Conservation (phyloP, 2,888 invertebrate genomes). For the Pyrrhia umbra region DNA sequence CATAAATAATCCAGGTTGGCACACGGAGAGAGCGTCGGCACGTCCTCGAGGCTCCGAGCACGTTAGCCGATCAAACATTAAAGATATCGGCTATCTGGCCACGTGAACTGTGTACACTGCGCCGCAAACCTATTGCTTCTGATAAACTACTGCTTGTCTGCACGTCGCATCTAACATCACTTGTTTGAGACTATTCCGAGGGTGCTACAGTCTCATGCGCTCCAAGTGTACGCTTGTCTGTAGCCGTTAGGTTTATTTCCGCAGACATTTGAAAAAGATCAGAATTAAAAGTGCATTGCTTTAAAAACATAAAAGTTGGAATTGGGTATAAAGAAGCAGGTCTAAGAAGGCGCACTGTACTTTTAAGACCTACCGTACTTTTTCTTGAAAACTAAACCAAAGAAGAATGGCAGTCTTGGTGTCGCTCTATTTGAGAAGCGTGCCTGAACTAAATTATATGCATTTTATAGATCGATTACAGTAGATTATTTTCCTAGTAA, state of each 20-base stretch:
- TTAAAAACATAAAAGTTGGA: background rate
- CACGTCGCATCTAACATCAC: constrained; percentile 31
- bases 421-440: too few species aligned
- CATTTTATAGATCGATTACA: too few species aligned
- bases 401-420: too few species aligned
- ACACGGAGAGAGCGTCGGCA: constrained; percentile 16
- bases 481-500: too few species aligned
- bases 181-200: constrained; percentile 27
- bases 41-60: constrained; percentile 27
- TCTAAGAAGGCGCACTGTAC: background rate
- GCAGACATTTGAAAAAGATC: too few species aligned
- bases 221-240: constrained; percentile 15
- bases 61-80: constrained; percentile 53
- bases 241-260: background rate
- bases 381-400: background rate
- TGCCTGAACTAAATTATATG: too few species aligned
- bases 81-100: constrained; percentile 47
- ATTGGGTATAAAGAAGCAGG: background rate
- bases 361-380: background rate
- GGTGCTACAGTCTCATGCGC: constrained; percentile 26
- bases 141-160: constrained; percentile 35
- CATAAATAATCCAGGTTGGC: constrained; percentile 26
- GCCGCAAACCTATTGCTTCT: constrained; percentile 37
- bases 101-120: constrained; percentile 36
- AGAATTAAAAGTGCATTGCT: background rate